Evolutionary conservation across 2,888 invertebrate genomes (phyloP).

Genomic region (Phaonia tiefii): DNA sequence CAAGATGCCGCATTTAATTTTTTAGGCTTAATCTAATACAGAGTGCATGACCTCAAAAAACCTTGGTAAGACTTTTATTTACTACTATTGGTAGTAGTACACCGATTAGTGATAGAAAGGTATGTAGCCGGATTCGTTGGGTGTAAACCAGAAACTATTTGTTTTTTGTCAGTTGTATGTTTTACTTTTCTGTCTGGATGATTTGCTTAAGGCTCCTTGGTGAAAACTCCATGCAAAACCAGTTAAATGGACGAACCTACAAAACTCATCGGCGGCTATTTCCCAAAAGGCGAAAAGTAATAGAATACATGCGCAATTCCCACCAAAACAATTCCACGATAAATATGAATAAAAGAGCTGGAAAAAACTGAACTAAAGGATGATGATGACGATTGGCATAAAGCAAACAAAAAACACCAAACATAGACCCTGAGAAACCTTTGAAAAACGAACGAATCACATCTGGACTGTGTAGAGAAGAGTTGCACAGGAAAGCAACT

Average conservation of each 20-base stretch:
- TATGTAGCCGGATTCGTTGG: no score
- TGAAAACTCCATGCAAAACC: constrained; percentile 6
- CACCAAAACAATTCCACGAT: constrained; percentile 8
- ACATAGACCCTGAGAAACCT: background rate
- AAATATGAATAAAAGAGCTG: constrained; percentile 27
- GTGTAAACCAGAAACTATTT: no score
- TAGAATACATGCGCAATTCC: constrained; percentile 33
- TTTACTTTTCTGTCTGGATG: background rate
- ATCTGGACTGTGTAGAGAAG: background rate
- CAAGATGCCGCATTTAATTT: no score
- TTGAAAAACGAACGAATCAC: background rate
- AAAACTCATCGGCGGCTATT: background rate
- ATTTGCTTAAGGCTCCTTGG: background rate
- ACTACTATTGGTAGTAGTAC: no score
- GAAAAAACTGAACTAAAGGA: constrained; percentile 18
- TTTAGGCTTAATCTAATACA: no score
- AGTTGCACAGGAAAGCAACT: background rate
- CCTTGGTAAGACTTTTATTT: no score
- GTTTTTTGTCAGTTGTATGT: no score
- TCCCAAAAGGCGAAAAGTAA: constrained; percentile 9
- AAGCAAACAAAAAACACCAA: constrained; percentile 1
- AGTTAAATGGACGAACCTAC: constrained; percentile 8
- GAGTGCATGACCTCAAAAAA: no score
- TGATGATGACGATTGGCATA: constrained; percentile 22
- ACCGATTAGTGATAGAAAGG: no score